Percentiles rank a stretch among this genome's conserved stretches.
phyloP scores from a whole-genome alignment of 2,113 vertebrate genomes.

The Butastur rufipennis region DNA sequence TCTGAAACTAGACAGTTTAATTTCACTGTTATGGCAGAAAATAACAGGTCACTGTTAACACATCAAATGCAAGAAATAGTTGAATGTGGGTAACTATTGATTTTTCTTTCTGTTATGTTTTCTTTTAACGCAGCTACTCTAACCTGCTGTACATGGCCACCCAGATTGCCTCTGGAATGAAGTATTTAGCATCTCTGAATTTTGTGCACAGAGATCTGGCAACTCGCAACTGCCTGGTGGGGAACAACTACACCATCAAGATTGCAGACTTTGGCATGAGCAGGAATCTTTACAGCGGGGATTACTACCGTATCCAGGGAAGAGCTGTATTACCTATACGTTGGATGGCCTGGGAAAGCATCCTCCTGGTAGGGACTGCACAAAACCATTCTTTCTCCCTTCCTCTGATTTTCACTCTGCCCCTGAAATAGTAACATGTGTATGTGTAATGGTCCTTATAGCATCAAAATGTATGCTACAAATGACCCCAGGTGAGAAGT shows the following conservation, averaged over 20 bases:
- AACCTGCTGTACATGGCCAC: slow-evolving; percentile 88
- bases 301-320: slow-evolving; percentile 97
- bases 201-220: slow-evolving; percentile 98
- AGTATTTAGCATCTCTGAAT: slow-evolving; percentile 94
- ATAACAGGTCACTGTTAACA: neutral
- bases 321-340: slow-evolving; percentile 94
- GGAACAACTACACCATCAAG: slow-evolving; percentile 93
- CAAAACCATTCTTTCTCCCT: neutral
- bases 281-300: slow-evolving; percentile 94
- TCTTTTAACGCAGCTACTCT: slow-evolving; percentile 70
- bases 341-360: slow-evolving; percentile 99
- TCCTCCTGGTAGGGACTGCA: slow-evolving; percentile 82
- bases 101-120: neutral
- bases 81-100: neutral
- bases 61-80: neutral
- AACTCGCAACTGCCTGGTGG: slow-evolving; percentile 96
- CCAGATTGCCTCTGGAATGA: slow-evolving; percentile 98
- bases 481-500: neutral
- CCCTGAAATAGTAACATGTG: neutral
- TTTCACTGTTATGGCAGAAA: neutral
- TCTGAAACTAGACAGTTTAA: neutral
- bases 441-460: neutral
- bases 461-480: neutral
- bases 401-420: neutral
- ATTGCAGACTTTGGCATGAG: slow-evolving; percentile 99